Percentiles rank a stretch among this genome's conserved stretches.
These are phyloP conservation scores for Potorous gilbertii DNA, from an alignment of 2,797 vertebrate species.

Conservation along the genomic window DNA sequence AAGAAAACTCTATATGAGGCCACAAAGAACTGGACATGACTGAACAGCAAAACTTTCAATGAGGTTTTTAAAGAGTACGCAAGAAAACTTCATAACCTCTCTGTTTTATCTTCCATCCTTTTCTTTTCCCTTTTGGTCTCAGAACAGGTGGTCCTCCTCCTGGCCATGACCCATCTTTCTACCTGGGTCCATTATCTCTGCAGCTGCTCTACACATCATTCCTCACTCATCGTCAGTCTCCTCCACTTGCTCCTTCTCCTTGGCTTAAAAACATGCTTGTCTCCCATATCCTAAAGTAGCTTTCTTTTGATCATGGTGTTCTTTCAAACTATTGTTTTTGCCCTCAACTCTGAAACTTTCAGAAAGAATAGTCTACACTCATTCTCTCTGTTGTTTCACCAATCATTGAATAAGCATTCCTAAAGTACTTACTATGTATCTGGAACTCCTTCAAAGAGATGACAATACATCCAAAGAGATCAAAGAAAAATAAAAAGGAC, in stretches of 20 bases:
- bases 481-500: not conserved
- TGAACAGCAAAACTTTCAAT: not conserved
- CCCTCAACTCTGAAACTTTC: not conserved
- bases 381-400: not conserved
- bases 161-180: not conserved
- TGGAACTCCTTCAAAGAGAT: not conserved
- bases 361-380: not conserved
- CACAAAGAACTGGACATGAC: not conserved
- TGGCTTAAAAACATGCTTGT: not conserved
- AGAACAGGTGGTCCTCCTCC: not conserved
- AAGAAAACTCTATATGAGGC: not conserved
- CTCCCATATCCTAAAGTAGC: not conserved
- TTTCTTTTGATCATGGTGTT: not conserved
- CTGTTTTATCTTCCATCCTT: not conserved
- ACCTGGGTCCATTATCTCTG: not conserved
- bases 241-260: not conserved
- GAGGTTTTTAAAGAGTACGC: not conserved
- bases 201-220: not conserved
- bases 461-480: not conserved
- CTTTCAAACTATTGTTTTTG: not conserved
- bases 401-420: not conserved
- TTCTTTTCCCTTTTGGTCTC: not conserved
- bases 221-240: not conserved
- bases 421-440: not conserved
- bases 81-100: not conserved